A percentile compares a stretch with the other conserved stretches of the same genome.
Evolutionary conservation across 2,113 vertebrate species (phyloP).

Genomic region (Brachypodius melanocephalos): DNA sequence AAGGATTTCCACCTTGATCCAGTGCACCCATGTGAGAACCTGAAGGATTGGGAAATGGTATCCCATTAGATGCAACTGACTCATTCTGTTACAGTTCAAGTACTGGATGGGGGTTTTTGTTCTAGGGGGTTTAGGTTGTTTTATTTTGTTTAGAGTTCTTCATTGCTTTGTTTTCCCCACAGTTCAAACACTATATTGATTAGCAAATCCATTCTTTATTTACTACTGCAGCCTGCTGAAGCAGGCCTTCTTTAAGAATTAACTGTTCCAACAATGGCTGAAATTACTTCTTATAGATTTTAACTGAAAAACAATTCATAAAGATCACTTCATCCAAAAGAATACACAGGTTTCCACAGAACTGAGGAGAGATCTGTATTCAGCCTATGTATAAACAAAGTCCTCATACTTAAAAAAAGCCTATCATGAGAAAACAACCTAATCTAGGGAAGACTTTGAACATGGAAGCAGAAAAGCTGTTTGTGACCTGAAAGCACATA

Average conservation of each 20-base stretch:
- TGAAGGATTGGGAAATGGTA: background rate
- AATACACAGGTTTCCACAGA: background rate
- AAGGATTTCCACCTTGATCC: background rate
- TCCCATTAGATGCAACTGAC: background rate
- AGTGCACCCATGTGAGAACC: background rate
- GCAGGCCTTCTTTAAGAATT: background rate
- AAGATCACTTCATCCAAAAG: background rate
- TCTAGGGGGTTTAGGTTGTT: background rate
- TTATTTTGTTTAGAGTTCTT: background rate
- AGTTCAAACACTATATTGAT: background rate
- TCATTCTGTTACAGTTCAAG: background rate
- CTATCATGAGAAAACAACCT: background rate
- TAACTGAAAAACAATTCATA: background rate
- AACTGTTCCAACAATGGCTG: background rate
- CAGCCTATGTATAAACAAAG: background rate
- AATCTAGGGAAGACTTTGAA: background rate
- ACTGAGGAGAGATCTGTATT: background rate
- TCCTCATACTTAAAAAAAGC: background rate
- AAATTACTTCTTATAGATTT: background rate
- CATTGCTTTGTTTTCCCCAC: background rate
- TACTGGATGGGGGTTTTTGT: background rate
- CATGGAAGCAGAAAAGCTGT: background rate
- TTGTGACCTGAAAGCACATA: background rate
- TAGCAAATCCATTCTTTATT: background rate
- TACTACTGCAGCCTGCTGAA: background rate